Conservation (phyloP, 2,888 invertebrate species). For the Dorcus parallelipipedus region DNA sequence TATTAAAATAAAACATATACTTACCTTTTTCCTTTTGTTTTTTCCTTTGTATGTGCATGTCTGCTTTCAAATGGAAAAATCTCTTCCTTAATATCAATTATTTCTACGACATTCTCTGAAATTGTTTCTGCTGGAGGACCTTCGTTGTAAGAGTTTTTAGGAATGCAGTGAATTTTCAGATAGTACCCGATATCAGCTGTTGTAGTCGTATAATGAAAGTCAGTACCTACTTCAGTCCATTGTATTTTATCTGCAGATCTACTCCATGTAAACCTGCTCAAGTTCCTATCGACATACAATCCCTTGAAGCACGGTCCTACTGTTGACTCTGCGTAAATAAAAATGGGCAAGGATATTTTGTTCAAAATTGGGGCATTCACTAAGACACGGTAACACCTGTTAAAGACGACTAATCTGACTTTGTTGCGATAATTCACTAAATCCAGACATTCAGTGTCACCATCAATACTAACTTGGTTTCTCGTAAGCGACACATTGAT, state of each 20-base stretch:
- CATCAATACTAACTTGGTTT: constrained; percentile 14
- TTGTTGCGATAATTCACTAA: constrained; percentile 23
- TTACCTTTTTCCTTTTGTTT: constrained; percentile 57
- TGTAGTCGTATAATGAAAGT: constrained; percentile 57
- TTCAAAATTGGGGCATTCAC: constrained; percentile 71
- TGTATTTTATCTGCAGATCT: constrained; percentile 41
- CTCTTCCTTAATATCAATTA: constrained; percentile 54
- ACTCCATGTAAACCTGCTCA: constrained; percentile 66
- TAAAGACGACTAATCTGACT: constrained; percentile 39
- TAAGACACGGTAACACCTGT: constrained; percentile 56
- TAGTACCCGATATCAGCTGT: constrained; percentile 60
- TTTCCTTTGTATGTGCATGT: constrained; percentile 62
- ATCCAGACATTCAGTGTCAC: constrained; percentile 14
- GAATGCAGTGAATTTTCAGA: constrained; percentile 58
- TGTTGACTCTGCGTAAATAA: constrained; percentile 67
- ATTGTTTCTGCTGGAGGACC: constrained; percentile 40
- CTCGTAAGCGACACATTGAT: constrained; percentile 20
- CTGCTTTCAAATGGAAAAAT: constrained; percentile 74
- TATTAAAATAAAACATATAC: neutral
- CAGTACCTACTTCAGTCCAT: constrained; percentile 59
- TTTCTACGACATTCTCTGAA: constrained; percentile 41
- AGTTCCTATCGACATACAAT: constrained; percentile 54
- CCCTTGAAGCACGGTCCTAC: constrained; percentile 65
- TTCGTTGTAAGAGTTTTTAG: constrained; percentile 55
- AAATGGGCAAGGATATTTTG: constrained; percentile 60